Conservation (phyloP, 2,797 vertebrate genomes). For the Valencia hispanica region DNA sequence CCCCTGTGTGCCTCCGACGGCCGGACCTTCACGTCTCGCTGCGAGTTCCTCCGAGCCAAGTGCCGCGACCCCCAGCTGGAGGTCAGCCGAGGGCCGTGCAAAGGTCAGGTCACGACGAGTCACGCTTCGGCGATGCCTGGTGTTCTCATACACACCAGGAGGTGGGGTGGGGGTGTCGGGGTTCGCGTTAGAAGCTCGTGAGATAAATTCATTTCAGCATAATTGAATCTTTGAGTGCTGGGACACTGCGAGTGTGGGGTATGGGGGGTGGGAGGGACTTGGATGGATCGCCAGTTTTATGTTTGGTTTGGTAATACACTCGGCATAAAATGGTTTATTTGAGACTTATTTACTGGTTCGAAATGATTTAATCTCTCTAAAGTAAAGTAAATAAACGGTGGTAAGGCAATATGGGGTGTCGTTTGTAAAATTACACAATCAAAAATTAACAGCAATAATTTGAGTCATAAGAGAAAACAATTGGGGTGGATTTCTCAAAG, state of each 20-base stretch:
- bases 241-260: conserved; percentile 45
- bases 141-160: conserved; percentile 33
- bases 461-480: no score
- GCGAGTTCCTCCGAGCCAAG: conserved; percentile 96
- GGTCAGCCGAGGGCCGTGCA: conserved; percentile 92
- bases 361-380: conserved; percentile 16
- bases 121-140: conserved; percentile 66
- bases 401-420: no score
- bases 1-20: conserved; percentile 94
- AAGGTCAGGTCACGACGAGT: conserved; percentile 87
- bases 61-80: conserved; percentile 96
- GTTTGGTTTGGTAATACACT: neutral
- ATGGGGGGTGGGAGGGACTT: conserved; percentile 14
- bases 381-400: conserved; percentile 14
- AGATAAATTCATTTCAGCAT: conserved; percentile 76
- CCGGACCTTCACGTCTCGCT: conserved; percentile 93
- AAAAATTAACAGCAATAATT: no score
- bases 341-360: neutral
- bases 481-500: no score
- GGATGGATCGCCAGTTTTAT: conserved; percentile 32
- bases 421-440: no score
- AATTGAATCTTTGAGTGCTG: conserved; percentile 77
- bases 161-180: conserved; percentile 23
- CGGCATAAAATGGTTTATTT: neutral
- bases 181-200: conserved; percentile 60